phyloP scores from a whole-genome alignment of 2,113 vertebrate species.

The Vidua macroura region DNA sequence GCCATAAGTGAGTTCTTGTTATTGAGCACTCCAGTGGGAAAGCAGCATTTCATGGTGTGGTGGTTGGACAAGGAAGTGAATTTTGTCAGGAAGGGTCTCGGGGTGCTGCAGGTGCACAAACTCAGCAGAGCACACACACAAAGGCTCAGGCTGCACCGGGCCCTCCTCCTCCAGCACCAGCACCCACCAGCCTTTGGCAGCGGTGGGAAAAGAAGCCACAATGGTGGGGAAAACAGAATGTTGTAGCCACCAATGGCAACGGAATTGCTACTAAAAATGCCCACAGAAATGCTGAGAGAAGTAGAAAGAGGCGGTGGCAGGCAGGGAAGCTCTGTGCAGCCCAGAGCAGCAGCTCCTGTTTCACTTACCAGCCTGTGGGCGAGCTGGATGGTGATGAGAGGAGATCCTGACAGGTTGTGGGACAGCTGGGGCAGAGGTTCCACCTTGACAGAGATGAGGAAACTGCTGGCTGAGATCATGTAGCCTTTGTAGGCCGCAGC shows the following conservation, averaged over 20 bases:
- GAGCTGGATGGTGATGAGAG: constrained; percentile 86
- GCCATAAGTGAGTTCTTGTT: rapidly evolving
- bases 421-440: constrained; percentile 82
- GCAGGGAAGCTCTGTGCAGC: rapidly evolving
- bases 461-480: constrained; percentile 83
- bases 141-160: background rate
- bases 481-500: constrained; percentile 74
- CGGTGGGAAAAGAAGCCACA: background rate
- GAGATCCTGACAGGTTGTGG: constrained; percentile 81
- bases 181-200: background rate
- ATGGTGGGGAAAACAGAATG: background rate
- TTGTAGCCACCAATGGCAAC: background rate
- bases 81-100: too few relatives aligned
- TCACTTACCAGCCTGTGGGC: constrained; percentile 85
- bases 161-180: background rate
- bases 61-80: too few relatives aligned
- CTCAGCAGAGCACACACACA: background rate
- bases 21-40: background rate
- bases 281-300: background rate
- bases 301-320: background rate
- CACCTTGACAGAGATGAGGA: constrained; percentile 88
- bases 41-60: background rate
- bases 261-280: background rate
- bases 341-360: rapidly evolving
- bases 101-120: background rate